Conservation (phyloP, 2,888 invertebrate species). For the Molorchus minor region DNA sequence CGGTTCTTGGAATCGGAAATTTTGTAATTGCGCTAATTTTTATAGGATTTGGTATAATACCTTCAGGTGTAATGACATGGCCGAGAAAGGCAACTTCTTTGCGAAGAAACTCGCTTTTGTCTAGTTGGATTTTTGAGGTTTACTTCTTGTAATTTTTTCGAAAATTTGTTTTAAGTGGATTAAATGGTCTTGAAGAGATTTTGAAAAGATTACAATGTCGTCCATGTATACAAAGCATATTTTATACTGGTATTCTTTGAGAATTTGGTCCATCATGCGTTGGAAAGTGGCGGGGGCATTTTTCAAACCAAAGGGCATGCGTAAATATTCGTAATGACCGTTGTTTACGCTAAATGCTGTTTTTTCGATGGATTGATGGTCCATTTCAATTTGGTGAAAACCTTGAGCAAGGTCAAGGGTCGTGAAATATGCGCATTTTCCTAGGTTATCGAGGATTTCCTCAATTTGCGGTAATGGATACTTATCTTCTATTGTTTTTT, state of each 20-base stretch:
- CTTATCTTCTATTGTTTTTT: slow-evolving; percentile 8
- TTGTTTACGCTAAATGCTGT: background rate
- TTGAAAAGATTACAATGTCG: slow-evolving; percentile 28
- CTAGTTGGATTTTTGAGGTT: slow-evolving; percentile 29
- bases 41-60: slow-evolving; percentile 17
- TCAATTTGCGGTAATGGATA: background rate
- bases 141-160: slow-evolving; percentile 17
- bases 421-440: slow-evolving; percentile 30
- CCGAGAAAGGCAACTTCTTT: slow-evolving; percentile 34
- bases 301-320: slow-evolving; percentile 39
- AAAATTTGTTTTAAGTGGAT: slow-evolving; percentile 16
- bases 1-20: slow-evolving; percentile 32
- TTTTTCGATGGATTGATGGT: background rate
- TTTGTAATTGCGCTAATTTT: slow-evolving; percentile 16
- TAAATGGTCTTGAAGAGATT: slow-evolving; percentile 23
- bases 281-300: slow-evolving; percentile 46
- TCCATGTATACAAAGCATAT: slow-evolving; percentile 26
- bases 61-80: slow-evolving; percentile 19
- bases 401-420: background rate
- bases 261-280: slow-evolving; percentile 36
- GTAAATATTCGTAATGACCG: too few species aligned
- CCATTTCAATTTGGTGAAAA: background rate
- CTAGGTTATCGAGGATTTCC: background rate
- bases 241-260: background rate
- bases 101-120: slow-evolving; percentile 19